Percentiles rank a stretch among this genome's conserved stretches.
These are phyloP conservation scores for Brienomyrus brachyistius DNA, from an alignment of 2,113 vertebrate genomes.

Conservation along the genomic window DNA sequence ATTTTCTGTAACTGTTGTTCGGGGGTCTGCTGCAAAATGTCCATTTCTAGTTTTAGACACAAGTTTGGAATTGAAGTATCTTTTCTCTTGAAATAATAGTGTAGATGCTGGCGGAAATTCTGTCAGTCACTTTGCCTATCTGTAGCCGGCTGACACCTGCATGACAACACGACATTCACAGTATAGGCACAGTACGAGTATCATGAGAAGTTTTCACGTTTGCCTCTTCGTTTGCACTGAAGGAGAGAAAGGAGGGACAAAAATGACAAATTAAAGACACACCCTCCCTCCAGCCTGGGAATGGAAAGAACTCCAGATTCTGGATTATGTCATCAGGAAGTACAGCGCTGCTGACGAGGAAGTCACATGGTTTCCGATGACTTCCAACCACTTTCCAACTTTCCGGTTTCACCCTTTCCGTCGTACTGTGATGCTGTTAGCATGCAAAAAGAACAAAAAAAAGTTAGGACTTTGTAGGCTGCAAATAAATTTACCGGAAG, in stretches of 20 bases:
- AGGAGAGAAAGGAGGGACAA: background rate
- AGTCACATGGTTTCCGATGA: background rate
- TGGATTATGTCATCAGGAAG: background rate
- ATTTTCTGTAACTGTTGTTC: background rate
- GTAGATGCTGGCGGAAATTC: background rate
- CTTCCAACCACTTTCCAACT: background rate
- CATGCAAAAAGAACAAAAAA: background rate
- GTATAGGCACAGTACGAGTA: background rate
- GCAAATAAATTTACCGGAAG: background rate
- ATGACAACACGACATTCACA: background rate
- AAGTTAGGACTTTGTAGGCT: background rate
- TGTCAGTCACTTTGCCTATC: background rate
- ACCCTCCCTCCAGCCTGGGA: background rate
- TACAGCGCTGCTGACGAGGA: background rate
- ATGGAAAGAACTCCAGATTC: background rate
- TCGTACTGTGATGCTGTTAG: background rate
- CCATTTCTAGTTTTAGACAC: background rate
- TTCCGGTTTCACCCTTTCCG: background rate
- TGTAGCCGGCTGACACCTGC: background rate
- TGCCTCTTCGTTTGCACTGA: background rate
- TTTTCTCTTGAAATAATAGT: background rate
- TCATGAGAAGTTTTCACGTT: background rate
- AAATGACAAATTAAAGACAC: background rate
- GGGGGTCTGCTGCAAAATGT: background rate
- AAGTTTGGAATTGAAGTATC: background rate